These are phyloP conservation scores for Tragulus kanchil DNA, from an alignment of 2,113 vertebrate genomes.

Conservation along the genomic window DNA sequence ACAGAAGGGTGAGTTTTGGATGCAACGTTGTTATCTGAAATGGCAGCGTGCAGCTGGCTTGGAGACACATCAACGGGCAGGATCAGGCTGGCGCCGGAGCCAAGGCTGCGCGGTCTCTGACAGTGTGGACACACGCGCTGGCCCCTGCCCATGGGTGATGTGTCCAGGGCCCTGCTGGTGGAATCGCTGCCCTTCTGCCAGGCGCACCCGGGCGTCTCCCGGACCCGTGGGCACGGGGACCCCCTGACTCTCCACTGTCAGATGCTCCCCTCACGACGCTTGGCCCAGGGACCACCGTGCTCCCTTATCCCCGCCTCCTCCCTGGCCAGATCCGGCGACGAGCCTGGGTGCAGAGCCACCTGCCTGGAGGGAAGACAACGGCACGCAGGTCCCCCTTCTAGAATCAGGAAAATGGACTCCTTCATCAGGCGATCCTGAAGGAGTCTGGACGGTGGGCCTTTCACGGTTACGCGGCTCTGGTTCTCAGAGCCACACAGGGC, in stretches of 20 bases:
- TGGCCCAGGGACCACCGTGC: rapidly evolving
- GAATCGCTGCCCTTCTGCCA: background rate
- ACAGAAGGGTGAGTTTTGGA: background rate
- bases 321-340: background rate
- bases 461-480: rapidly evolving
- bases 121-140: background rate
- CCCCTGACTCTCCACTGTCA: background rate
- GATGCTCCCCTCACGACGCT: rapidly evolving
- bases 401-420: background rate
- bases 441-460: rapidly evolving
- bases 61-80: background rate
- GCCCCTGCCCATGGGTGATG: rapidly evolving
- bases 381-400: background rate
- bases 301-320: background rate
- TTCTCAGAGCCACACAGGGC: background rate
- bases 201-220: background rate
- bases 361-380: background rate
- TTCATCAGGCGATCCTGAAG: background rate
- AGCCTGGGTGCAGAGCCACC: background rate
- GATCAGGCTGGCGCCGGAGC: background rate
- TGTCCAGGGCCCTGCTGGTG: background rate
- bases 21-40: background rate
- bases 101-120: background rate
- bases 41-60: background rate
- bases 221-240: background rate